Percentiles rank a stretch among this genome's conserved stretches.
Conservation (phyloP, 92 coral and sea anemone genomes). For the Isaurus tuberculatus region DNA sequence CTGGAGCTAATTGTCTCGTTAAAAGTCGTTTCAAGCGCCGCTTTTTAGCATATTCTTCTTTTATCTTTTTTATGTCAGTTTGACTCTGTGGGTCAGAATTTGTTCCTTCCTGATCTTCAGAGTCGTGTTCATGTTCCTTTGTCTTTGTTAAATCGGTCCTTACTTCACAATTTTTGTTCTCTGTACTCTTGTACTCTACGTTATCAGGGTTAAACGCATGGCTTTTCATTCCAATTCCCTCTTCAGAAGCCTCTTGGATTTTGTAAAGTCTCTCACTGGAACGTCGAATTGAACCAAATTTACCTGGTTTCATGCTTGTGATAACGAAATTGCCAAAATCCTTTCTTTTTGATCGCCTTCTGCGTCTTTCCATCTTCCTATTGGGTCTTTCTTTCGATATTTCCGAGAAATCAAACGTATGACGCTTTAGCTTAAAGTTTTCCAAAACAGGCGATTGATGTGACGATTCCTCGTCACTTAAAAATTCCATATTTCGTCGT, state of each 20-base stretch:
- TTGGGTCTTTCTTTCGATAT: constrained; percentile 62
- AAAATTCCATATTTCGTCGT: constrained; percentile 39
- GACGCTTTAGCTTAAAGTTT: constrained; percentile 62
- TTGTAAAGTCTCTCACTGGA: constrained; percentile 85
- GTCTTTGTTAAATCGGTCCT: constrained; percentile 9
- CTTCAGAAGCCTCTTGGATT: constrained; percentile 85
- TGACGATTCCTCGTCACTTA: constrained; percentile 48
- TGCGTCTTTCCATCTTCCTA: constrained; percentile 52
- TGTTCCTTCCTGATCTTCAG: constrained; percentile 41
- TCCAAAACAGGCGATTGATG: constrained; percentile 37
- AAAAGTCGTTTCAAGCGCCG: constrained; percentile 57
- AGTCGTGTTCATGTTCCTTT: constrained; percentile 5
- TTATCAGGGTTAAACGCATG: constrained; percentile 7
- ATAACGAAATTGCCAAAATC: constrained; percentile 92
- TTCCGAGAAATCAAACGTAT: constrained; percentile 84
- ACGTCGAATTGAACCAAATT: constrained; percentile 86
- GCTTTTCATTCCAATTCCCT: constrained; percentile 53
- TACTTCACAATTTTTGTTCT: neutral
- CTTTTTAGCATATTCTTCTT: constrained; percentile 54
- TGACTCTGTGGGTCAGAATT: constrained; percentile 34
- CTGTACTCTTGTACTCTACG: constrained; percentile 28
- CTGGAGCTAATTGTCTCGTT: constrained; percentile 66
- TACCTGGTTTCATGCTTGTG: constrained; percentile 81
- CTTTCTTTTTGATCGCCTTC: constrained; percentile 61
- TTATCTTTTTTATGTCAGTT: constrained; percentile 24